Conservation (phyloP, 1,140 invertebrate species). For the Lucilia sericata region DNA sequence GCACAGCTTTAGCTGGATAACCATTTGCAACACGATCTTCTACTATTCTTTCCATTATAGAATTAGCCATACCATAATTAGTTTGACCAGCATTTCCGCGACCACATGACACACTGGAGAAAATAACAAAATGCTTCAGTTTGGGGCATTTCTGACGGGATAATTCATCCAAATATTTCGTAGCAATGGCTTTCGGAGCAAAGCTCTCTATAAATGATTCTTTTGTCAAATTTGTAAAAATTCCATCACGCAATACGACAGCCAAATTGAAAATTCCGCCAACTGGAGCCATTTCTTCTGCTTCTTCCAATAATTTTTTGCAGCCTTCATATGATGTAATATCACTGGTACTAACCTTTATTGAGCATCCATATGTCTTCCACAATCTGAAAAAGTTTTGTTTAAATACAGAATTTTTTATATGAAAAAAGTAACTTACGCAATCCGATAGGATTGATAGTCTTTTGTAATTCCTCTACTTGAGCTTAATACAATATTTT, state of each 20-base stretch:
- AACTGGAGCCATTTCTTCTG: conserved; percentile 74
- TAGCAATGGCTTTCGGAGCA: conserved; percentile 74
- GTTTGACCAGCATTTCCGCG: conserved; percentile 90
- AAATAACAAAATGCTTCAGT: conserved; percentile 78
- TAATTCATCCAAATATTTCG: conserved; percentile 73
- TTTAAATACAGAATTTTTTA: background rate
- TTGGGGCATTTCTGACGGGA: conserved; percentile 72
- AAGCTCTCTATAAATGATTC: conserved; percentile 72
- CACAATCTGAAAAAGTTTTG: conserved; percentile 72
- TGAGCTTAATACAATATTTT: conserved; percentile 83
- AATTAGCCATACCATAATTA: conserved; percentile 86
- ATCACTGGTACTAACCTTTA: conserved; percentile 76
- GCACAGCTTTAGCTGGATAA: conserved; percentile 76
- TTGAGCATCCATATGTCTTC: conserved; percentile 73
- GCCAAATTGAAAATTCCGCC: conserved; percentile 88
- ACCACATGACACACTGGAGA: conserved; percentile 90
- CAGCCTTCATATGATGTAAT: conserved; percentile 75
- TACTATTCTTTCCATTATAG: conserved; percentile 80
- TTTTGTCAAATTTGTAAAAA: conserved; percentile 75
- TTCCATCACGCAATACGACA: conserved; percentile 74
- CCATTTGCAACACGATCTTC: conserved; percentile 71
- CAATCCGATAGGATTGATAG: conserved; percentile 79
- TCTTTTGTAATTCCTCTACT: conserved; percentile 82
- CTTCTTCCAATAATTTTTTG: conserved; percentile 73
- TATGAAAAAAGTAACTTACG: conserved; percentile 61